These are phyloP conservation scores for Raja brachyura DNA, from an alignment of 2,113 vertebrate genomes.

Conservation along the genomic window DNA sequence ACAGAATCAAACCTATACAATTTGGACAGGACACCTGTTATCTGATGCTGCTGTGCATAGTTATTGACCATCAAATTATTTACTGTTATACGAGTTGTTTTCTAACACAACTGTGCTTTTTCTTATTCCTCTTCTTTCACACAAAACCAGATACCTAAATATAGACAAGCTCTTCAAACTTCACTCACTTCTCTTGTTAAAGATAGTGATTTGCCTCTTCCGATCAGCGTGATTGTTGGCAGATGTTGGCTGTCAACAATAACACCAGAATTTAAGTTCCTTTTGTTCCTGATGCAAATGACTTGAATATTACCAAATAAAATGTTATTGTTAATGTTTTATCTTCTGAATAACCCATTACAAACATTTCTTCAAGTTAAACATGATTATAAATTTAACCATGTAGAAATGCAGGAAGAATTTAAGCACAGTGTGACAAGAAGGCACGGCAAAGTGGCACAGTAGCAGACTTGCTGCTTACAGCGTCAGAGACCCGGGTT, in stretches of 20 bases:
- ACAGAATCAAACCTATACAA: not conserved
- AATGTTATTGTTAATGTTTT: no score
- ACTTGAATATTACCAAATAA: no score
- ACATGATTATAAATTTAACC: no score
- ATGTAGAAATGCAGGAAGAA: no score
- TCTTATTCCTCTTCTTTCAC: not conserved
- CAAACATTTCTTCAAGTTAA: no score
- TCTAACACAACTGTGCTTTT: not conserved
- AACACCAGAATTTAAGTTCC: no score
- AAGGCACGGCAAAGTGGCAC: no score
- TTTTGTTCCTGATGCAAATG: no score
- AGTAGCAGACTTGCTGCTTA: no score
- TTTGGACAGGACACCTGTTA: not conserved
- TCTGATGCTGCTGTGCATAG: not conserved
- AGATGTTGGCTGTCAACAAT: not conserved
- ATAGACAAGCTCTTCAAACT: not conserved
- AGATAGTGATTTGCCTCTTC: not conserved
- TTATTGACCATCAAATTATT: not conserved
- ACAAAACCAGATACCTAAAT: not conserved
- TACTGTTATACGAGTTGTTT: not conserved
- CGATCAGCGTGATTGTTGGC: not conserved
- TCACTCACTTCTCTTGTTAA: not conserved
- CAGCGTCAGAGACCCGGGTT: no score
- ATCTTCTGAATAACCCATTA: no score
- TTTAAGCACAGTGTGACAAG: no score